A percentile compares a stretch with the other conserved stretches of the same genome.
These are phyloP conservation scores for Leptopilina boulardi DNA, from an alignment of 1,140 invertebrate species.

Conservation along the genomic window DNA sequence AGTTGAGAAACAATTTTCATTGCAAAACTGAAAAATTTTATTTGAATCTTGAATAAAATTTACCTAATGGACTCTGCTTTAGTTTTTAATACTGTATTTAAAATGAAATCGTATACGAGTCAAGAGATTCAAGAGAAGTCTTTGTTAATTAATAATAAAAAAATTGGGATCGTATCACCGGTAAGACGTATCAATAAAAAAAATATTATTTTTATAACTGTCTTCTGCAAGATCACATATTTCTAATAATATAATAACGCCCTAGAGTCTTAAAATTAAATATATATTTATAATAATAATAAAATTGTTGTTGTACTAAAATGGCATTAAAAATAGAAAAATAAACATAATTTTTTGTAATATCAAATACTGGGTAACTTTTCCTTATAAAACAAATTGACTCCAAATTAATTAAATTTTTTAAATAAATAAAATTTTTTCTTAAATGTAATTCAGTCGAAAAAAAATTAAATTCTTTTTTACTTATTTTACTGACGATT, in stretches of 20 bases:
- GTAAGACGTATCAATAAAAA: conserved; percentile 16
- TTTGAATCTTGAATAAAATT: background rate
- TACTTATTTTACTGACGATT: background rate
- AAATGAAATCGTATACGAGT: conserved; percentile 19
- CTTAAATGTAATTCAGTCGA: too few species aligned
- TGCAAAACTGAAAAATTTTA: background rate
- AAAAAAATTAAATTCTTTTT: background rate
- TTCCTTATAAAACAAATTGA: background rate
- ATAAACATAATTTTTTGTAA: conserved; percentile 24
- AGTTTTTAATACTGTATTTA: background rate
- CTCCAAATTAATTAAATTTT: too few species aligned
- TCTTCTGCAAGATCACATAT: conserved; percentile 37
- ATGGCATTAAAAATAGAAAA: conserved; percentile 50
- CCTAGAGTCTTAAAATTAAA: conserved; percentile 18
- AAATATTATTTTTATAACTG: background rate
- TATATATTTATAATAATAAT: conserved; percentile 38
- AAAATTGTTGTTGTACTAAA: conserved; percentile 55
- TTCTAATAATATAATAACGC: conserved; percentile 18
- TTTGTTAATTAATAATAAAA: background rate
- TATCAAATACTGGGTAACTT: background rate
- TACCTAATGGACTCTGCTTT: background rate
- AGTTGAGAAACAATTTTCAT: background rate
- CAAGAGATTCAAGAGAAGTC: conserved; percentile 3
- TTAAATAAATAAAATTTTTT: too few species aligned
- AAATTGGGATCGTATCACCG: conserved; percentile 15